These are phyloP conservation scores for Nipponacmea schrenckii DNA, from an alignment of 2,888 invertebrate species.

Conservation along the genomic window DNA sequence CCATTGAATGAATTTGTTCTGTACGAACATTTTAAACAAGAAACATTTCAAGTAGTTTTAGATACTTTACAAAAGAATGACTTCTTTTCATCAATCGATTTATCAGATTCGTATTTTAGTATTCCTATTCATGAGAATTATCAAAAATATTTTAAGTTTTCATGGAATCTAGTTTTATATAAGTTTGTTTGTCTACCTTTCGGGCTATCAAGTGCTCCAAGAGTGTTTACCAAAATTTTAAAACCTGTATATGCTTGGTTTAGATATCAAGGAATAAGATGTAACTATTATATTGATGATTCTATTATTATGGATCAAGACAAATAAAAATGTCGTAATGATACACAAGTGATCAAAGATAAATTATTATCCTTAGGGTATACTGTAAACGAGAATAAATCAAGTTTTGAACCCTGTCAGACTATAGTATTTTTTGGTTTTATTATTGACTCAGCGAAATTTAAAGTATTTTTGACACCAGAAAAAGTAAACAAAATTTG, in stretches of 20 bases:
- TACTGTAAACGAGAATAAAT: slow-evolving; percentile 26
- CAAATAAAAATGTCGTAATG: too few relatives aligned
- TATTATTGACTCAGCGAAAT: slow-evolving; percentile 29
- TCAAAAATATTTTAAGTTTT: too few relatives aligned
- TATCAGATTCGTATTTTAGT: not conserved
- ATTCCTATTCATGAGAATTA: too few relatives aligned
- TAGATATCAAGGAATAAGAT: slow-evolving; percentile 23
- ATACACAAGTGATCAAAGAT: too few relatives aligned
- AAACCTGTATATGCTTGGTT: slow-evolving; percentile 31
- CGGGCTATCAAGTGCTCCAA: slow-evolving; percentile 25
- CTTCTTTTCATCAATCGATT: not conserved
- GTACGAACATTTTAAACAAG: slow-evolving; percentile 1
- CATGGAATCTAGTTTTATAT: slow-evolving; percentile 22
- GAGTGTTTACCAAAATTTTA: slow-evolving; percentile 29
- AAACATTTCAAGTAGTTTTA: not conserved
- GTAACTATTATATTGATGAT: too few relatives aligned
- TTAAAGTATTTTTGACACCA: slow-evolving; percentile 30
- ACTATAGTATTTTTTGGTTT: slow-evolving; percentile 31
- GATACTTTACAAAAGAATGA: not conserved
- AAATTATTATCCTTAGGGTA: slow-evolving; percentile 22
- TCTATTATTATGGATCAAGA: too few relatives aligned
- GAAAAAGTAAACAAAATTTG: slow-evolving; percentile 29
- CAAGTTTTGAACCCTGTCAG: slow-evolving; percentile 25
- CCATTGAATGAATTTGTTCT: slow-evolving; percentile 3
- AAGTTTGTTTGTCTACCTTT: slow-evolving; percentile 24